Conservation (phyloP, 2,888 invertebrate species). For the Heliconius ethilla region DNA sequence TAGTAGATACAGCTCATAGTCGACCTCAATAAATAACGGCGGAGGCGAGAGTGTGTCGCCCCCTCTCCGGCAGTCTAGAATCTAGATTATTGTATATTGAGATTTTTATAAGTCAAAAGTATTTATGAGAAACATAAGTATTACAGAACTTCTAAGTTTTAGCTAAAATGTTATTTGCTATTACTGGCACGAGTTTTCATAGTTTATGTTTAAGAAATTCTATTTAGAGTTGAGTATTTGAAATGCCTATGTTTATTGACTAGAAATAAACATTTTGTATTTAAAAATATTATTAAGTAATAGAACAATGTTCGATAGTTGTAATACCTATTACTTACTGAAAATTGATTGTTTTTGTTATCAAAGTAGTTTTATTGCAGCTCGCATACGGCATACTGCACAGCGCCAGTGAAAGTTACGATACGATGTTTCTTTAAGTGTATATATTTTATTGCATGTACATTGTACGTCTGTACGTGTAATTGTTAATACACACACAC, state of each 20-base stretch:
- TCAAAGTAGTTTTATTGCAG: background rate
- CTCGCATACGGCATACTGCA: background rate
- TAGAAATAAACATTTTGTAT: background rate
- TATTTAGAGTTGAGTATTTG: background rate
- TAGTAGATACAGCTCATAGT: conserved; percentile 9
- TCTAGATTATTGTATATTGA: background rate
- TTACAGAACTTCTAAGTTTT: background rate
- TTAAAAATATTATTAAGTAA: no score
- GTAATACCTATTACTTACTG: background rate
- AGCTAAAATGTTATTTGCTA: no score
- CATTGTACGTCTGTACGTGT: background rate
- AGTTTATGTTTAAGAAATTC: background rate
- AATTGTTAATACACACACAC: background rate
- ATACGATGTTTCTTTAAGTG: background rate
- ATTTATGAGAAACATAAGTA: background rate
- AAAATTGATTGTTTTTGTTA: background rate
- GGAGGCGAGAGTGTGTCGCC: background rate
- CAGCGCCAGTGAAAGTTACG: conserved; percentile 1
- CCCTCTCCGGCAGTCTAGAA: conserved; percentile 1
- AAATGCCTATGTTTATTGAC: background rate
- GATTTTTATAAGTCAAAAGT: background rate
- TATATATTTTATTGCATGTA: background rate
- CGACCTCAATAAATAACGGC: conserved; percentile 27
- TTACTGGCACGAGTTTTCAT: no score
- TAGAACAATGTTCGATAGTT: background rate